Base-by-base conservation (phyloP, 2,113 vertebrate genomes). In the Coptodon bakossiorum region DNA sequence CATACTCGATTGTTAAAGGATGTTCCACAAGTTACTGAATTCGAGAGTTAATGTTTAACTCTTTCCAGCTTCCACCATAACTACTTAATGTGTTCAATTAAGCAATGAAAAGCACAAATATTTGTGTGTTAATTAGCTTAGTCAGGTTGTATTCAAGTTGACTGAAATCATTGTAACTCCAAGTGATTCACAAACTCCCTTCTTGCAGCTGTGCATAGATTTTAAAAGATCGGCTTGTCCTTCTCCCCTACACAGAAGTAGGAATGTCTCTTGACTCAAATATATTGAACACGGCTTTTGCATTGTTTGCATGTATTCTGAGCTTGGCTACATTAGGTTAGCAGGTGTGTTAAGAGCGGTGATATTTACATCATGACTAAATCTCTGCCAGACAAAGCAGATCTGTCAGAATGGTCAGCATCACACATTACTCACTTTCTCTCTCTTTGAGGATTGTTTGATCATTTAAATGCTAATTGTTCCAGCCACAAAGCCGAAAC, bases 401-500 rank as follows among this genome's bases (percentile, higher is more conserved):
- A 80, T 87, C 86, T 88, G 31, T 82, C 27, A 2, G 85, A 76
- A 79, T 22, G 56, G 85, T 88, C 83, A 81, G 83, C 86, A 78
- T 82, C 66, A 56, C 19, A 59, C 53, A 78, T 94, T 93, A 93
- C 88, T 93, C 93, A 91, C 68, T 63, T 85, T 87, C 85, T 71
- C 45, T 40, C 90, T 91, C 38, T 27, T 52, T 53, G 34, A 14
- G 61, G 45, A 83, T 76, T 89, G 82, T 91, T 92, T 71, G 86
- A 92, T 93, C 90, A 92, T 90, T 94, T 90, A 86, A 92, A 91
- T 88, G 91, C 86, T 94, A 96, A 95, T 95, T 95, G 92, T 96
- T 97, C 95, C 96, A 93, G 94, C 95, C 96, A 96, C 90, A 90
- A 85, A 87, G 84, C 73, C 81, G 79, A 91, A 92, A 59, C 43